Percentiles rank a stretch among this genome's conserved stretches.
Evolutionary conservation across 2,888 invertebrate species (phyloP).

Genomic region (Phytoseiulus persimilis): DNA sequence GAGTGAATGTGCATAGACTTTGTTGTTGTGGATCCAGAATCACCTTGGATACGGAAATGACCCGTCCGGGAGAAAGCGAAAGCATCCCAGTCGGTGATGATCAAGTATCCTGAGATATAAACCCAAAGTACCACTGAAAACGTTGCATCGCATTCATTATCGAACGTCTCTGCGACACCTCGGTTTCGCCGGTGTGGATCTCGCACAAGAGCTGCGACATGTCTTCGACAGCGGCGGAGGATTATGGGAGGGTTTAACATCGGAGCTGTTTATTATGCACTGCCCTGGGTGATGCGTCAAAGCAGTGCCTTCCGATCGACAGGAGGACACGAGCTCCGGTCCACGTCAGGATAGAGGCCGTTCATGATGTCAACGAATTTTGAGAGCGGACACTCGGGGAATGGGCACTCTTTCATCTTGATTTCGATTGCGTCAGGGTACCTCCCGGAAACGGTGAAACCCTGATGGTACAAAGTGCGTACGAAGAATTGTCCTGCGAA

Average conservation of each 20-base stretch:
- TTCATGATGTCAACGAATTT: conserved; percentile 17
- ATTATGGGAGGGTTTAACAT: no score
- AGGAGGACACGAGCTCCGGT: not conserved
- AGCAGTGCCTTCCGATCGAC: not conserved
- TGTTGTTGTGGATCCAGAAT: not conserved
- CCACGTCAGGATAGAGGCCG: not conserved
- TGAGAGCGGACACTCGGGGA: not conserved
- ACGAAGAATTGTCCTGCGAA: conserved; percentile 19
- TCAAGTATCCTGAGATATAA: not conserved
- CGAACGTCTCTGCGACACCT: no score
- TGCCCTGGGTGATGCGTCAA: not conserved
- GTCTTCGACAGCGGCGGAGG: no score
- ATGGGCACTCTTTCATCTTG: not conserved
- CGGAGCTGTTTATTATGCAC: no score
- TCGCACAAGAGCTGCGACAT: no score
- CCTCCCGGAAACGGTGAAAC: conserved; percentile 7
- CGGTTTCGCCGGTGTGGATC: no score
- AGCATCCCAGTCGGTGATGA: not conserved
- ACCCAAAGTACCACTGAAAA: not conserved
- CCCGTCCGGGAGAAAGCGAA: not conserved
- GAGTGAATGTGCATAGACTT: not conserved
- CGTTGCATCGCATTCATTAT: not conserved
- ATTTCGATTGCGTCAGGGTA: conserved; percentile 6
- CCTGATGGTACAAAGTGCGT: conserved; percentile 7
- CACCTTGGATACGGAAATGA: not conserved